phyloP scores from a whole-genome alignment of 2,888 invertebrate species.

The Sesia bembeciformis region DNA sequence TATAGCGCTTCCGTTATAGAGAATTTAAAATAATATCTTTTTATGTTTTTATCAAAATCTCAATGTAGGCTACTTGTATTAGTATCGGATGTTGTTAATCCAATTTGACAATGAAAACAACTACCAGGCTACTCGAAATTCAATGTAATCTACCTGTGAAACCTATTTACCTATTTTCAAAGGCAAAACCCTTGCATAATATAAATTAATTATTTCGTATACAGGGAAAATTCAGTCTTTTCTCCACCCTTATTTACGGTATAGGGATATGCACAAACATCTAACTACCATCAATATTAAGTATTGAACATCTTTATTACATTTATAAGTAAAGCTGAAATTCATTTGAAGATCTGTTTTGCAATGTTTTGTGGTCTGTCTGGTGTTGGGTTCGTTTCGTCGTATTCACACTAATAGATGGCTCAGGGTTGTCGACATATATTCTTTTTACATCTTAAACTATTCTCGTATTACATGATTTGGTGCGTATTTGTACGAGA shows the following conservation, averaged over 20 bases:
- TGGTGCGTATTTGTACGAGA: no score
- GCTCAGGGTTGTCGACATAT: conserved; percentile 14
- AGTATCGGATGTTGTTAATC: no score
- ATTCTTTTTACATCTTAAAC: neutral
- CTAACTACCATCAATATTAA: neutral
- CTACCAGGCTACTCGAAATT: no score
- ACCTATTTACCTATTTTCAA: no score
- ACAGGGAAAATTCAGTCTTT: conserved; percentile 13
- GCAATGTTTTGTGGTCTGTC: conserved; percentile 7
- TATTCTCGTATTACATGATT: no score
- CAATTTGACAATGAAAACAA: no score
- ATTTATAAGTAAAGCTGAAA: conserved; percentile 6
- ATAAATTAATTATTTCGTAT: conserved; percentile 19
- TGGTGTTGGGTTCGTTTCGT: conserved; percentile 18
- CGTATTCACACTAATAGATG: conserved; percentile 19
- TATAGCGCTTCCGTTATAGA: no score
- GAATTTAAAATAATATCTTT: no score
- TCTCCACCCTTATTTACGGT: conserved; percentile 8
- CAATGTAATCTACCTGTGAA: no score
- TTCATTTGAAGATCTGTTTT: conserved; percentile 3
- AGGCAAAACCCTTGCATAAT: conserved; percentile 5
- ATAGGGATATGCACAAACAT: conserved; percentile 4
- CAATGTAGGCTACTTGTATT: no score
- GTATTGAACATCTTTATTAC: neutral
- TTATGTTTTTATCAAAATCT: no score